Base-by-base conservation (phyloP, 37 sponge, comb jelly and placozoan genomes). In the Ianthella basta region DNA sequence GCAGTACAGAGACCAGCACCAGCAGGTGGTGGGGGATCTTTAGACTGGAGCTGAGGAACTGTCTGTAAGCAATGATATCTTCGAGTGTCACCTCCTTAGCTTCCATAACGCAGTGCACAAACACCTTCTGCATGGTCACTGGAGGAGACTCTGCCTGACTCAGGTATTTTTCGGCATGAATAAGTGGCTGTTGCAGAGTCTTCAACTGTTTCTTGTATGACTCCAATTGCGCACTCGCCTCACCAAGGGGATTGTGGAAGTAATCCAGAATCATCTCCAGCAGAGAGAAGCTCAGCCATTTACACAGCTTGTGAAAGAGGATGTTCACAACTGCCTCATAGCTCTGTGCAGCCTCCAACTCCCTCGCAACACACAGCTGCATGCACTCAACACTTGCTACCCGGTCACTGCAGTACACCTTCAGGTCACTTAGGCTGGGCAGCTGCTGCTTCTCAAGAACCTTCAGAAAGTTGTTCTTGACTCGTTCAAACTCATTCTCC, bases 21-120 rank as follows among this genome's bases (percentile, higher is more conserved):
- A 75, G 37, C 38, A 75, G 78, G 53, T 75, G 41, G 54, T 41
- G 23, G 20, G 78, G 78, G 25, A 75, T 75, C 44, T 50, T 23
- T 50, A 75, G 54, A 36, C 53, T 32, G n/a, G 78, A 75, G 78
- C 33, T 19, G 53, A 75, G 78, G 78, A 75, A 75, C 78, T 75
- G 78, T 6, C 78, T 39, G 37, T 50, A 24, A 6, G 3, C 21
- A 16, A 41, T 16, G 8, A 75, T 15, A 75, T 75, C 78, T 44
- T 41, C 54, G 10, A 75, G 39, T 18, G 78, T 75, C 53, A 75
- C 40, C 44, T 50, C 78, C 37, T 75, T 50, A 0, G 78, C 78
- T 19, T 75, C 78, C 6, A 40, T 15, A 53, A 39, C 13, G 78
- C 40, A 75, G 50, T 15, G 0, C n/a, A 75, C 53, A 3, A 75